These are phyloP conservation scores for Platanista minor DNA, from an alignment of 2,113 vertebrate species.

Conservation along the genomic window DNA sequence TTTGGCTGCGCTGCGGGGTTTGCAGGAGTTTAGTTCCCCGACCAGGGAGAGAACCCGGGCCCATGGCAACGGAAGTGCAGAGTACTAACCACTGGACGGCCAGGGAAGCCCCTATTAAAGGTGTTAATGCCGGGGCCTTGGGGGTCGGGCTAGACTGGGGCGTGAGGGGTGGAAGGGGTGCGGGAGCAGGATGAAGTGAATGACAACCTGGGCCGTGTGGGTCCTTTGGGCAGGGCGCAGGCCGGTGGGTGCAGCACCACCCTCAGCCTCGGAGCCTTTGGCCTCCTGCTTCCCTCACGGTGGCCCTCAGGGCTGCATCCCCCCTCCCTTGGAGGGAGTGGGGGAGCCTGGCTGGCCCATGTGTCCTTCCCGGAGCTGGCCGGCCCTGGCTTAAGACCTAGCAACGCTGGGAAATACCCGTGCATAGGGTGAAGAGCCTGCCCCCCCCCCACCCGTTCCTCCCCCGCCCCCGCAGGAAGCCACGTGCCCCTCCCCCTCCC, in stretches of 20 bases:
- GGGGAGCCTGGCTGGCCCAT: background rate
- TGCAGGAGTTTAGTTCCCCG: too few relatives aligned
- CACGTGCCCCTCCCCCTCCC: fast-evolving
- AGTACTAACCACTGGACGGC: too few relatives aligned
- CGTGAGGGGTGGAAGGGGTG: too few relatives aligned
- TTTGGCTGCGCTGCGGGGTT: too few relatives aligned
- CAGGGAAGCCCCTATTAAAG: too few relatives aligned
- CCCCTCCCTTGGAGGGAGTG: background rate
- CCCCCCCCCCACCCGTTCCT: too few relatives aligned
- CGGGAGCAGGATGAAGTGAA: background rate
- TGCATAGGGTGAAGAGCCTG: too few relatives aligned
- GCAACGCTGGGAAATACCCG: background rate
- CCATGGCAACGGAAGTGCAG: too few relatives aligned
- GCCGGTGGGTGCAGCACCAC: too few relatives aligned
- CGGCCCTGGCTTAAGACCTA: background rate
- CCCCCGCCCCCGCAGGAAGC: background rate
- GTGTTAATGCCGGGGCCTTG: too few relatives aligned
- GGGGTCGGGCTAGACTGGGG: background rate
- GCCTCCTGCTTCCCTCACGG: background rate
- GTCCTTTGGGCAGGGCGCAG: background rate
- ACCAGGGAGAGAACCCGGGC: too few relatives aligned
- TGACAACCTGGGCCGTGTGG: too few relatives aligned
- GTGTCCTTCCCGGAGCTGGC: background rate
- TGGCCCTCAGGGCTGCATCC: background rate
- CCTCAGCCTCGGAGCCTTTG: background rate